Evolutionary conservation across 2,113 vertebrate species (phyloP).

Genomic region (Stigmatopora argus): DNA sequence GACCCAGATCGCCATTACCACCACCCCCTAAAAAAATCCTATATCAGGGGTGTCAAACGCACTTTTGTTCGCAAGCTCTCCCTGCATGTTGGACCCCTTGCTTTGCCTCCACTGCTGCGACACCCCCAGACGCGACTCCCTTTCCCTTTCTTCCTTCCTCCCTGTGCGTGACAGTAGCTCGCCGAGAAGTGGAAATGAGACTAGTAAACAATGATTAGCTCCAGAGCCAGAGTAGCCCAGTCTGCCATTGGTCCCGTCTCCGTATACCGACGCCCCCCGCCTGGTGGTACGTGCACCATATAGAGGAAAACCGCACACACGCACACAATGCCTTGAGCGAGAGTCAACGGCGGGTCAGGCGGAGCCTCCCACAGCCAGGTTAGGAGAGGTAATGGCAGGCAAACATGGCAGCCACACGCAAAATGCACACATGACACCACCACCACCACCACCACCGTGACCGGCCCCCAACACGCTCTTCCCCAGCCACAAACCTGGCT

Average conservation of each 20-base stretch:
- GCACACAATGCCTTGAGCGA: slow-evolving; percentile 24
- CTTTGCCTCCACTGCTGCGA: slow-evolving; percentile 25
- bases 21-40: slow-evolving; percentile 14
- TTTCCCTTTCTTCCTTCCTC: slow-evolving; percentile 43
- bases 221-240: slow-evolving; percentile 65
- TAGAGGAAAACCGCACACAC: slow-evolving; percentile 15
- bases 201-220: slow-evolving; percentile 81
- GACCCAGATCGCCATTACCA: slow-evolving; percentile 34
- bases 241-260: slow-evolving; percentile 65
- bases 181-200: slow-evolving; percentile 79
- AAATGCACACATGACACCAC: slow-evolving; percentile 59
- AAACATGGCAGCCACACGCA: slow-evolving; percentile 75
- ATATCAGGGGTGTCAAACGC: background rate
- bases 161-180: slow-evolving; percentile 79
- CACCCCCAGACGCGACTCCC: slow-evolving; percentile 16
- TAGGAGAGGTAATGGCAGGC: slow-evolving; percentile 69
- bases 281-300: slow-evolving; percentile 51
- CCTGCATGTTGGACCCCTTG: slow-evolving; percentile 49
- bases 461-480: slow-evolving; percentile 30
- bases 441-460: slow-evolving; percentile 17
- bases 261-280: slow-evolving; percentile 43
- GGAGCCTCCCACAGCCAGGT: slow-evolving; percentile 74
- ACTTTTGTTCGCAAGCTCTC: too few species aligned
- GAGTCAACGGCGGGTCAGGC: slow-evolving; percentile 71
- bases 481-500: slow-evolving; percentile 68